These are phyloP conservation scores for Diorhabda carinulata DNA, from an alignment of 1,140 invertebrate genomes.

Conservation along the genomic window DNA sequence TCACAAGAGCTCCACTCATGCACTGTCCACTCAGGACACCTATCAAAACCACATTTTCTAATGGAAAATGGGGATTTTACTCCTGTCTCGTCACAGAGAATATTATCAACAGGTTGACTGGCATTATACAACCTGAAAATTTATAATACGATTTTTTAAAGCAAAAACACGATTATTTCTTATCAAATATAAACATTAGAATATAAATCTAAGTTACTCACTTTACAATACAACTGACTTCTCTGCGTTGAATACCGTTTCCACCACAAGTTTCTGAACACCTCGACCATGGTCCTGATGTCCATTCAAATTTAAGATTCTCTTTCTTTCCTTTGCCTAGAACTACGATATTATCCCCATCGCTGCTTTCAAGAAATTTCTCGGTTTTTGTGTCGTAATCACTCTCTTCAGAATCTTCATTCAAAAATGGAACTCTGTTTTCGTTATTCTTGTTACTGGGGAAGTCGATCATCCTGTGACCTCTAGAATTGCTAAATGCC, in stretches of 20 bases:
- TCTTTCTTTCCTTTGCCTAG: conserved; percentile 49
- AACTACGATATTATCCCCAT: conserved; percentile 41
- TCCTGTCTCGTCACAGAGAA: conserved; percentile 67
- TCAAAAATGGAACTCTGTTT: conserved; percentile 15
- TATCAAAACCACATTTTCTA: conserved; percentile 63
- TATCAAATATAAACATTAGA: neutral
- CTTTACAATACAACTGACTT: conserved; percentile 40
- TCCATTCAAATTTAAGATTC: conserved; percentile 71
- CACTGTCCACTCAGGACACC: conserved; percentile 69
- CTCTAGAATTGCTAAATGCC: conserved; percentile 60
- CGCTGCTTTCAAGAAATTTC: neutral
- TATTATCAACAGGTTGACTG: conserved; percentile 59
- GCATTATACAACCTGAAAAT: conserved; percentile 51
- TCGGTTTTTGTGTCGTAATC: neutral
- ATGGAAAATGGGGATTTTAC: conserved; percentile 61
- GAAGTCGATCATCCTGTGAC: conserved; percentile 51
- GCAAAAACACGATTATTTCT: too few species aligned
- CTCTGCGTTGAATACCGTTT: conserved; percentile 67
- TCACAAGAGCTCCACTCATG: conserved; percentile 69
- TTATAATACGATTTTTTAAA: neutral
- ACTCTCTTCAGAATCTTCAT: conserved; percentile 19
- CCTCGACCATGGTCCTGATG: conserved; percentile 75
- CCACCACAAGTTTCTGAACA: conserved; percentile 85
- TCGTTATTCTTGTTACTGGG: conserved; percentile 24
- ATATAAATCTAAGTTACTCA: neutral